Evolutionary conservation across 2,113 vertebrate species (phyloP).

Genomic region (Leuciscus idus): DNA sequence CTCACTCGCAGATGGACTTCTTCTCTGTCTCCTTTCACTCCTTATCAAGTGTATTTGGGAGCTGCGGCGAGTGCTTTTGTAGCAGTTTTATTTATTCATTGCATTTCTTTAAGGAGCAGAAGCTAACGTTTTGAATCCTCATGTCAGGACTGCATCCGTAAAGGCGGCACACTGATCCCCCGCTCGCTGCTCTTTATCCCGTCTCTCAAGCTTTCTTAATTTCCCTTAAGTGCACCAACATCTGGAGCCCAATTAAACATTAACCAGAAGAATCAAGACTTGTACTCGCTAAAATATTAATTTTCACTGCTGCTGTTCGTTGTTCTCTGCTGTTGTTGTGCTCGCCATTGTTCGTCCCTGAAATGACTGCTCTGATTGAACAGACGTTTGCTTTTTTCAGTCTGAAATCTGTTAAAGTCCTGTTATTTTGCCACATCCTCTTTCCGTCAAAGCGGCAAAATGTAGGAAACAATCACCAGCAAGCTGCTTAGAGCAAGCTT

Average conservation of each 20-base stretch:
- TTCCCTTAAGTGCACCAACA: conserved; percentile 51
- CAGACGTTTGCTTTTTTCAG: conserved; percentile 20
- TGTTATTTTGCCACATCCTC: neutral
- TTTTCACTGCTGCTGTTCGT: conserved; percentile 17
- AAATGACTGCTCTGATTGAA: conserved; percentile 16
- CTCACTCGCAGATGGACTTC: conserved; percentile 7
- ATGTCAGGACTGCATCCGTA: neutral
- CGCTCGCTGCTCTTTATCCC: neutral
- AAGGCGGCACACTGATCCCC: too few relatives aligned
- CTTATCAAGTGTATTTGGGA: conserved; percentile 13
- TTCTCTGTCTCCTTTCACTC: neutral
- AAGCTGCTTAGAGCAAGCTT: conserved; percentile 10
- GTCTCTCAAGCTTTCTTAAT: conserved; percentile 5
- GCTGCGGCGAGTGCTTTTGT: neutral
- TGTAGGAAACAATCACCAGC: conserved; percentile 19
- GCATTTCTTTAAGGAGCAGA: conserved; percentile 23
- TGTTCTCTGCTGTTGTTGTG: neutral
- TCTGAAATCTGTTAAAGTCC: neutral
- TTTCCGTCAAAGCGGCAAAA: neutral
- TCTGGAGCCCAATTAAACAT: conserved; percentile 48
- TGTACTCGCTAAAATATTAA: conserved; percentile 10
- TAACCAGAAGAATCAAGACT: conserved; percentile 37
- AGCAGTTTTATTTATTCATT: conserved; percentile 41
- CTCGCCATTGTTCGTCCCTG: conserved; percentile 2
- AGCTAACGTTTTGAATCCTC: conserved; percentile 24